Evolutionary conservation across 2,113 vertebrate species (phyloP).

Genomic region (Rhabdornis inornatus): DNA sequence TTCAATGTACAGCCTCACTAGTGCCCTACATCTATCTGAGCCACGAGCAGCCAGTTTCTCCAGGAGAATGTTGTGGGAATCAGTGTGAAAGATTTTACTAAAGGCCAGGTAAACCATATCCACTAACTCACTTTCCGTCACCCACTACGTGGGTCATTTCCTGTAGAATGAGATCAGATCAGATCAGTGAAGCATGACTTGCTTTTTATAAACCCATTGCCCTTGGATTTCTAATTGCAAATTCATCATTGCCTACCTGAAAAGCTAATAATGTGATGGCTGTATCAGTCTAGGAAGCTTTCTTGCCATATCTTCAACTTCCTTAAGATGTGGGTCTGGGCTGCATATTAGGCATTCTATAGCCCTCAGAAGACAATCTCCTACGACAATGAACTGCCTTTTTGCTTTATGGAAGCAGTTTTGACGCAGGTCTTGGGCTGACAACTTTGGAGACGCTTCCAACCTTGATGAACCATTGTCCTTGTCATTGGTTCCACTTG

Average conservation of each 20-base stretch:
- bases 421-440: background rate
- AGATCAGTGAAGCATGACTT: background rate
- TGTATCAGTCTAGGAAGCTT: background rate
- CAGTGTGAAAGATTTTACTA: background rate
- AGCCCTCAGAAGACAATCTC: background rate
- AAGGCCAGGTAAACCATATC: background rate
- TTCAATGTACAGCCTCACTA: background rate
- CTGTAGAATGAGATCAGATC: background rate
- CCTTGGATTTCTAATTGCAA: background rate
- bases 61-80: background rate
- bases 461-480: background rate
- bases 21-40: background rate
- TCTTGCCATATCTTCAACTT: background rate
- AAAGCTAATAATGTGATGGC: background rate
- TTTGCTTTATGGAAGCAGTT: background rate
- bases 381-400: background rate
- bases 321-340: background rate
- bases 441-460: background rate
- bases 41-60: background rate
- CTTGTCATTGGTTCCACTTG: background rate
- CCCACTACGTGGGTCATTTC: background rate
- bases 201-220: background rate
- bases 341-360: background rate
- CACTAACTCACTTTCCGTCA: background rate
- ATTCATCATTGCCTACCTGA: fast-evolving